A percentile compares a stretch with the other conserved stretches of the same genome.
These are phyloP conservation scores for Antennarius striatus DNA, from an alignment of 2,113 vertebrate species.

Conservation along the genomic window DNA sequence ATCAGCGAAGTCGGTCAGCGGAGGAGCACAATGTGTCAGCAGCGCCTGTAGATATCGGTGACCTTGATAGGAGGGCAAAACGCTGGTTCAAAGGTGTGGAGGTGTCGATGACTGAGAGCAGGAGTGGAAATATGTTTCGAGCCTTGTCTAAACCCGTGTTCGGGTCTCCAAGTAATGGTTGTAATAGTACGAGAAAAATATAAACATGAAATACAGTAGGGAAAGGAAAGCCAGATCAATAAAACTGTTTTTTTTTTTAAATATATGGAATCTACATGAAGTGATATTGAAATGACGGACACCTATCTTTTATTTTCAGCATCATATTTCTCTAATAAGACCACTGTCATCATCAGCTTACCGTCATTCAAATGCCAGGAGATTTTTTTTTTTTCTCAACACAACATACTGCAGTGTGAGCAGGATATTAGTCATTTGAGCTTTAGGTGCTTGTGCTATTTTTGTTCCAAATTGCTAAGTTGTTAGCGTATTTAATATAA, in stretches of 20 bases:
- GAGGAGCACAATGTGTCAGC: slow-evolving; percentile 84
- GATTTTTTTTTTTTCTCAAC: slow-evolving; percentile 16
- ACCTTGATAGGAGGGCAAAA: slow-evolving; percentile 73
- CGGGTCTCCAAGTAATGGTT: too few species aligned
- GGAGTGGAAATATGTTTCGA: too few species aligned
- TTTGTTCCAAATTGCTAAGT: slow-evolving; percentile 16
- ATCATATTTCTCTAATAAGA: slow-evolving; percentile 11
- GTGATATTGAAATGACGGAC: neutral
- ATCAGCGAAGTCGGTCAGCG: slow-evolving; percentile 81
- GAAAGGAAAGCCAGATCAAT: too few species aligned
- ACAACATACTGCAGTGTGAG: slow-evolving; percentile 7
- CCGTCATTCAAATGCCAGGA: slow-evolving; percentile 10
- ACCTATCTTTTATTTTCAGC: slow-evolving; percentile 1
- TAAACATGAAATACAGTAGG: too few species aligned
- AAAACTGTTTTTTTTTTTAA: too few species aligned
- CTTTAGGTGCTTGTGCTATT: slow-evolving; percentile 48
- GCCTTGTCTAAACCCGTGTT: too few species aligned
- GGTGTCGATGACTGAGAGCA: slow-evolving; percentile 10
- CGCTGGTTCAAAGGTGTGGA: neutral
- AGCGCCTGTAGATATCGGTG: slow-evolving; percentile 84
- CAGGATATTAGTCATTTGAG: slow-evolving; percentile 45
- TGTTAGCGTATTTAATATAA: slow-evolving; percentile 35
- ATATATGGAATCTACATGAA: neutral
- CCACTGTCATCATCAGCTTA: slow-evolving; percentile 17
- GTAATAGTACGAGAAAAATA: too few species aligned